A percentile compares a stretch with the other conserved stretches of the same genome.
These are phyloP conservation scores for Chaetogeoica ovagalla DNA, from an alignment of 2,888 invertebrate species.

Conservation along the genomic window DNA sequence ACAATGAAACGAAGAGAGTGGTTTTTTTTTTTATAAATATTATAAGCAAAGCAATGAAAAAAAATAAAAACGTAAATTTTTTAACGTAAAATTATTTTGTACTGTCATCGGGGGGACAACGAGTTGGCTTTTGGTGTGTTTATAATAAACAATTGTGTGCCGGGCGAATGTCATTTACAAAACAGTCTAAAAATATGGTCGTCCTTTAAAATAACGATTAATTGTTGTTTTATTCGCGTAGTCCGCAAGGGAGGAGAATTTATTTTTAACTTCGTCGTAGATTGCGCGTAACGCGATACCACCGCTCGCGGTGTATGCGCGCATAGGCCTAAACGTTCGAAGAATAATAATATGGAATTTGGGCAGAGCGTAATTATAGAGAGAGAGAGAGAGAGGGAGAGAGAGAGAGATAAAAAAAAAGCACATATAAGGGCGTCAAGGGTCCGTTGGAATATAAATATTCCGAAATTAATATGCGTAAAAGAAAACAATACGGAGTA, in stretches of 20 bases:
- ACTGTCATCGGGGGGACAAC: not conserved
- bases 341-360: constrained; percentile 42
- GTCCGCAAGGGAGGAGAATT: not conserved
- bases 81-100: too few relatives aligned
- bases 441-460: constrained; percentile 21
- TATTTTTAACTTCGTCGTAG: constrained; percentile 12
- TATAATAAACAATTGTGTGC: not conserved
- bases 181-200: not conserved
- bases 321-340: constrained; percentile 8
- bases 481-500: not conserved
- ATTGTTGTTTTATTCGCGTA: not conserved
- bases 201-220: constrained; percentile 10
- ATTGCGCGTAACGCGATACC: not conserved
- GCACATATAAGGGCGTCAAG: constrained; percentile 25
- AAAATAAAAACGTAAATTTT: too few relatives aligned
- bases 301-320: not conserved
- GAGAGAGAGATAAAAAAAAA: constrained; percentile 40
- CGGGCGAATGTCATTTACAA: not conserved
- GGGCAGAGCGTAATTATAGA: constrained; percentile 41
- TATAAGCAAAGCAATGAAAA: too few relatives aligned
- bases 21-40: too few relatives aligned
- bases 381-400: too few relatives aligned
- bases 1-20: too few relatives aligned
- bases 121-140: not conserved
- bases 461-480: constrained; percentile 7